Evolutionary conservation across 2,797 vertebrate genomes (phyloP).

Genomic region (Okamejei kenojei): DNA sequence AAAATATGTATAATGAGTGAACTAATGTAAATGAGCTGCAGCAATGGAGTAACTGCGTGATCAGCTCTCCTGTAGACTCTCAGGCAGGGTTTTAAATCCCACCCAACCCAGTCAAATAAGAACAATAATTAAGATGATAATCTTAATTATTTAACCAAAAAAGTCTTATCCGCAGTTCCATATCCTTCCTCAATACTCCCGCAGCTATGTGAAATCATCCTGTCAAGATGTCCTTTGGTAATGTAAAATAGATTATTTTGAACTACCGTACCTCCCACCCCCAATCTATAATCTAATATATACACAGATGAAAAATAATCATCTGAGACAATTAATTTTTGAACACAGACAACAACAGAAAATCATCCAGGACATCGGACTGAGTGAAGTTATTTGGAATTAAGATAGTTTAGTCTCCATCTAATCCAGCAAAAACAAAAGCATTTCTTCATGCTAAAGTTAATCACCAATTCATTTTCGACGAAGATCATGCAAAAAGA

Average conservation of each 20-base stretch:
- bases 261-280: background rate
- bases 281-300: background rate
- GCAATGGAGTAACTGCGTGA: no score
- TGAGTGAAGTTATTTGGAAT: background rate
- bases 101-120: background rate
- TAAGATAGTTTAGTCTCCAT: background rate
- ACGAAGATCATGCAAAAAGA: background rate
- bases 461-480: background rate
- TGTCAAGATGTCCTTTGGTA: background rate
- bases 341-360: background rate
- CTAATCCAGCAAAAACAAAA: background rate
- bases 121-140: background rate
- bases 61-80: no score
- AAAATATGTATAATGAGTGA: background rate
- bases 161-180: background rate
- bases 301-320: background rate
- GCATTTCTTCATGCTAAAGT: background rate
- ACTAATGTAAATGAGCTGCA: no score
- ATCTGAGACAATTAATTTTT: background rate
- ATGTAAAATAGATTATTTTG: background rate
- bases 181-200: no score
- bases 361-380: background rate
- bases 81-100: background rate
- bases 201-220: background rate
- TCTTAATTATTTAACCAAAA: background rate